These are phyloP conservation scores for Ecdyonurus torrentis DNA, from an alignment of 2,888 invertebrate genomes.

Conservation along the genomic window DNA sequence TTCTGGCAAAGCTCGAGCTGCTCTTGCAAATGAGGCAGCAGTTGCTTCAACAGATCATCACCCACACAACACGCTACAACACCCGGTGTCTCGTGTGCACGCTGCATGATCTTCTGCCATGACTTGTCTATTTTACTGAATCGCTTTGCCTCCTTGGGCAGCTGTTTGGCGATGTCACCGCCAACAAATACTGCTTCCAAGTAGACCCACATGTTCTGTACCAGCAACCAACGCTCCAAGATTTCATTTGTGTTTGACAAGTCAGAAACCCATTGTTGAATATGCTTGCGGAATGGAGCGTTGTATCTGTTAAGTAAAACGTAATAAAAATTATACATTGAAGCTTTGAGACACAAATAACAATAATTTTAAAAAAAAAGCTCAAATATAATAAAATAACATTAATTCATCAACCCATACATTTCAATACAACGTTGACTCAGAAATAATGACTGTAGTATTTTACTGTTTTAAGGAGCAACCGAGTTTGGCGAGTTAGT, in stretches of 20 bases:
- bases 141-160: slow-evolving; percentile 85
- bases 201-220: slow-evolving; percentile 98
- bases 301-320: slow-evolving; percentile 86
- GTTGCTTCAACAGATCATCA: slow-evolving; percentile 79
- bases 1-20: slow-evolving; percentile 94
- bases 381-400: not conserved
- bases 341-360: not conserved
- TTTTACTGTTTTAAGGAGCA: not conserved
- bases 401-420: not conserved
- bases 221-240: slow-evolving; percentile 85
- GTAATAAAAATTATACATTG: slow-evolving; percentile 13
- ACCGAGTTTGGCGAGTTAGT: not conserved
- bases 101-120: slow-evolving; percentile 96
- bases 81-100: slow-evolving; percentile 91
- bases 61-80: slow-evolving; percentile 94
- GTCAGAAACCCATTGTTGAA: slow-evolving; percentile 89
- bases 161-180: slow-evolving; percentile 94
- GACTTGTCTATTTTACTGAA: slow-evolving; percentile 96
- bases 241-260: slow-evolving; percentile 93
- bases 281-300: slow-evolving; percentile 90
- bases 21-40: slow-evolving; percentile 87
- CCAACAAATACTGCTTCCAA: slow-evolving; percentile 96
- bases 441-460: slow-evolving; percentile 4
- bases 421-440: not conserved
- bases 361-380: slow-evolving; percentile 4